Evolutionary conservation across 2,888 invertebrate genomes (phyloP), one percentile per base, ranked within the genome.

Genomic region (Prionchulus punctatus): DNA sequence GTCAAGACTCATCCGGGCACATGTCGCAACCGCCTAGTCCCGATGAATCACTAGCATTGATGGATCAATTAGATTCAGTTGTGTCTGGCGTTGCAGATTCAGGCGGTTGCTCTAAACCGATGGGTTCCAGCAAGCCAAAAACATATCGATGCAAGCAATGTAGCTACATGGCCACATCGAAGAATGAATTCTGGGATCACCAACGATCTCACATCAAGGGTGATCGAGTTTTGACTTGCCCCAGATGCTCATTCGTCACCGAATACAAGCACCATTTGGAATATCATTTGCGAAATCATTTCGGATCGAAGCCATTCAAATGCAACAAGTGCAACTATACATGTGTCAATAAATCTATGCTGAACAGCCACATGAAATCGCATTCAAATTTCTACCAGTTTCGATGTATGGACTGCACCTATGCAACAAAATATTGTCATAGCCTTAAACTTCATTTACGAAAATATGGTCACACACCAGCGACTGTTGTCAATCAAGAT

Each of bases 291-390:
- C 79, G 89, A 47, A 94, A 94, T 71, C 98, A 98, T 73, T 80
- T 83, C 65, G 90, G 91, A 43, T 84, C 85, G 0, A 99, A 99
- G 70, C 96, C 96, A 1, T 94, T 86, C 77, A 85, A 86, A 71
- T 96, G 94, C 73, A 18, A 4, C 12, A 58, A 58, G 28, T 58
- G 58, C 60, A 60, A 65, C 50, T 64, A 67, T 56, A 59, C 64
- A 2, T 94, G 92, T 70, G 91, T 92, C n/a, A 94, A 91, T 76
- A 91, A 92, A 72, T 94, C 94, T 0, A 99, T 99, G 98, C 78
- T 99, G 56, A 96, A 91, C 74, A 92, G 91, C 0, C 98, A 98
- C 71, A 80, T 91, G 69, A 98, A 98, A 71, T 90, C 89, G 0
- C 98, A 98, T 73, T 77, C 77, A 7, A 77, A 76, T 60, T 70